Percentiles rank a stretch among this genome's conserved stretches.
phyloP scores from a whole-genome alignment of 2,888 invertebrate genomes.

The Uropetala carovei region DNA sequence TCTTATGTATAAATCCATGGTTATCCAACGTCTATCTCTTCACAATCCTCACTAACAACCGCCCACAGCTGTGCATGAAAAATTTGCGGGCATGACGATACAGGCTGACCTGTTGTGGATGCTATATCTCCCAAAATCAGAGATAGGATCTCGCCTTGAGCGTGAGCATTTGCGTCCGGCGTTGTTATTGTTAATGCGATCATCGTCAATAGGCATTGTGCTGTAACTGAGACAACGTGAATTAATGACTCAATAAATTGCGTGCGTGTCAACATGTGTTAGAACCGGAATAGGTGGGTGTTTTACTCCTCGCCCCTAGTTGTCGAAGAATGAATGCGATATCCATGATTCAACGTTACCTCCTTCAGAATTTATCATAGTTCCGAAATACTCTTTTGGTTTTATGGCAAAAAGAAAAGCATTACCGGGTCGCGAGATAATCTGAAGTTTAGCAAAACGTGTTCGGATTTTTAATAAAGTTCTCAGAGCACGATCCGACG shows the following conservation, averaged over 20 bases:
- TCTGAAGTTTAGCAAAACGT: not conserved
- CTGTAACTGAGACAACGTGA: not conserved
- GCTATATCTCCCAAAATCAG: not conserved
- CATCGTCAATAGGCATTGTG: not conserved
- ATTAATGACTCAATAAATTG: not conserved
- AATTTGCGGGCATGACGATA: no score
- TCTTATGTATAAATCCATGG: not conserved
- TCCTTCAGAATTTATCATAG: not conserved
- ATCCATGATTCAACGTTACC: not conserved
- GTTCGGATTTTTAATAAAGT: not conserved
- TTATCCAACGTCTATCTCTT: not conserved
- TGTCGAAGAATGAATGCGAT: not conserved
- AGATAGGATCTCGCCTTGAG: not conserved
- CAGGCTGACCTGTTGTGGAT: not conserved
- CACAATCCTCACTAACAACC: no score
- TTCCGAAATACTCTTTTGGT: not conserved
- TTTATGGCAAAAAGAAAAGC: not conserved
- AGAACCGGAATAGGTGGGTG: not conserved
- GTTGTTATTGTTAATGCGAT: slow-evolving; percentile 3
- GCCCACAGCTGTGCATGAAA: no score
- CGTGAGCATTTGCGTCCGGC: not conserved
- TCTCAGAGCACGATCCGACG: no score
- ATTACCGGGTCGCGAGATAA: not conserved
- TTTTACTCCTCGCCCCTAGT: not conserved
- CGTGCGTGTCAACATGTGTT: no score